Base-by-base conservation (phyloP, 2,797 vertebrate species). In the Artibeus lituratus region DNA sequence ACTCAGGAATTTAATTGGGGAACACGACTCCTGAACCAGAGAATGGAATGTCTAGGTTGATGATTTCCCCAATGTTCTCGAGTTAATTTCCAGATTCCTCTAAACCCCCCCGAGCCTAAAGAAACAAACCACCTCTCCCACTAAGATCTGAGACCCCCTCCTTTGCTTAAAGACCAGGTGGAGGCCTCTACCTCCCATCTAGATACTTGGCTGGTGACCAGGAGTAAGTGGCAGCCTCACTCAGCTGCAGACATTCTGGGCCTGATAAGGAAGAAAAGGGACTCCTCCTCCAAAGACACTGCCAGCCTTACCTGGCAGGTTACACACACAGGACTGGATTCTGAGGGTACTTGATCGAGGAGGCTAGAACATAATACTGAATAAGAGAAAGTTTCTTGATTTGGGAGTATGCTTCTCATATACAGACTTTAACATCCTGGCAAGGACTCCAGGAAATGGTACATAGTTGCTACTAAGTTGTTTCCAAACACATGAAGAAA, bases 371-470 rank as follows among this genome's bases (percentile, higher is more conserved):
- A 47, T 12, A 49, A 42, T 24, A 59, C 37, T 39, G 62, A 73
- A 8, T 57, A 37, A 51, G 16, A 35, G 22, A 42, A 51, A 32
- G 19, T 2, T 42, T 39, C 62, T 12, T 78, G 26, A 62, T 51
- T 55, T 87, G 84, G 47, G 65, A 84, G 24, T 47, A 32, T 1
- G 18, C 44, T 72, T 69, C 81, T 80, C 53, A 57, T 82, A 82
- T 39, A 57, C n/a, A 87, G n/a, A 37, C 21, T 86, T 92, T 77
- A 87, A 37, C 51, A 57, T 67, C 51, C 59, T 82, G 59, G 32
- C 19, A 88, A 85, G 18, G 59, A 65, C 47, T 32, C 78, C 21
- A 12, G 53, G 12, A 94, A 86, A 82, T 53, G 29, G 47, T 26
- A 29, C 12, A 5, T 49, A 21, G 67, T 94, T 35, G 14, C 49